Evolutionary conservation across 2,797 vertebrate genomes (phyloP).

Genomic region (Aulostomus chinensis): DNA sequence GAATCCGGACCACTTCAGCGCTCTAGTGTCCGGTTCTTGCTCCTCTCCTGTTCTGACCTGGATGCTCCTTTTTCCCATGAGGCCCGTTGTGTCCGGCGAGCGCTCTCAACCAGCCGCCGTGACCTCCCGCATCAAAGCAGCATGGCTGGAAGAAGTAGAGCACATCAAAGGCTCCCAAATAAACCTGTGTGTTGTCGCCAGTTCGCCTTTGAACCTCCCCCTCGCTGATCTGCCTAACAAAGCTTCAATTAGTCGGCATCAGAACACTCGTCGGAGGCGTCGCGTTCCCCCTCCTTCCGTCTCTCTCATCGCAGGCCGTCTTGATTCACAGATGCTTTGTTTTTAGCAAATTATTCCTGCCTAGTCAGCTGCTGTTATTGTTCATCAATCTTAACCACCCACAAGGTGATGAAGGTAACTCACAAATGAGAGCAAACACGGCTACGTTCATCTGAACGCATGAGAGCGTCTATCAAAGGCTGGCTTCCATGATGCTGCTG

Average conservation of each 20-base stretch:
- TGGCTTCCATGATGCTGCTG: no score
- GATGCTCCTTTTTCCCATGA: conserved; percentile 2
- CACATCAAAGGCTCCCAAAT: conserved; percentile 90
- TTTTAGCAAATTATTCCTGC: conserved; percentile 60
- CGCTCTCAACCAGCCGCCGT: conserved; percentile 38
- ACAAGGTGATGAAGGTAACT: conserved; percentile 55
- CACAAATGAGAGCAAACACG: conserved; percentile 69
- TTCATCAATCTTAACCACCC: conserved; percentile 69
- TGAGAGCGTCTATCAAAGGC: no score
- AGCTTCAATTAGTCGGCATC: conserved; percentile 89
- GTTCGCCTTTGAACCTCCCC: conserved; percentile 91
- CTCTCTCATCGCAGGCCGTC: conserved; percentile 34
- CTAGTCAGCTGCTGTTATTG: conserved; percentile 72
- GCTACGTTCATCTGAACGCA: conserved; percentile 52
- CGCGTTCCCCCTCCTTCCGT: not conserved
- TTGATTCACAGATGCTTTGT: conserved; percentile 58
- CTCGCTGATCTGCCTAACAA: conserved; percentile 81
- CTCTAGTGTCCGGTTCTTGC: conserved; percentile 17
- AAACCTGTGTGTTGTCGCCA: conserved; percentile 82
- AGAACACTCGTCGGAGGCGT: conserved; percentile 63
- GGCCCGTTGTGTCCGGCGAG: conserved; percentile 20
- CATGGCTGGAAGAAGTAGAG: conserved; percentile 81
- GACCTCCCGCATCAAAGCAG: conserved; percentile 89
- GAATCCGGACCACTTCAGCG: conserved; percentile 35
- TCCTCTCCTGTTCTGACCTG: conserved; percentile 10